These are phyloP conservation scores for Xiphias gladius DNA, from an alignment of 2,113 vertebrate genomes.

Conservation along the genomic window DNA sequence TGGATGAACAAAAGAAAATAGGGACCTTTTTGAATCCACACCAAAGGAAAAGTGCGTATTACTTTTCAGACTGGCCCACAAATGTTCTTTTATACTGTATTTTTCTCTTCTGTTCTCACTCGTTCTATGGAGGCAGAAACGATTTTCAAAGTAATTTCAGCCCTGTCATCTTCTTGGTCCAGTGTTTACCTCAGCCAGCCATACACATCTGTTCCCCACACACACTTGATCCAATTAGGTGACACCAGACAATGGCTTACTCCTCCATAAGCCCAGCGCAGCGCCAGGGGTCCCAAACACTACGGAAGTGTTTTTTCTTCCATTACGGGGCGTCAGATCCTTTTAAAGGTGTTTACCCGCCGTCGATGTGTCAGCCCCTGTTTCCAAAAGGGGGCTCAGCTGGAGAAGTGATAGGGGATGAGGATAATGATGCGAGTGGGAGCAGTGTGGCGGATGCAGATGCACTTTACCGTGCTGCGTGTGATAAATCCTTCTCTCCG, in stretches of 20 bases:
- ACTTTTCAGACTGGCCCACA: slow-evolving; percentile 50
- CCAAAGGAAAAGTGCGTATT: slow-evolving; percentile 66
- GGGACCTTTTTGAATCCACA: slow-evolving; percentile 54
- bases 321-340: slow-evolving; percentile 74
- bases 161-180: slow-evolving; percentile 66
- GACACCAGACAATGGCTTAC: slow-evolving; percentile 75
- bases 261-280: slow-evolving; percentile 63
- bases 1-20: slow-evolving; percentile 41
- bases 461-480: slow-evolving; percentile 68
- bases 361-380: slow-evolving; percentile 63
- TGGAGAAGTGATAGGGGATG: slow-evolving; percentile 66
- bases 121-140: slow-evolving; percentile 48
- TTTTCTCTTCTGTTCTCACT: slow-evolving; percentile 47
- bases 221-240: slow-evolving; percentile 80
- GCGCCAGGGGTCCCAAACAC: slow-evolving; percentile 63
- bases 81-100: slow-evolving; percentile 65
- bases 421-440: slow-evolving; percentile 75
- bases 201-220: slow-evolving; percentile 75
- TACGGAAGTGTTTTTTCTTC: slow-evolving; percentile 69
- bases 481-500: slow-evolving; percentile 70
- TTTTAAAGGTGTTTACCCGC: slow-evolving; percentile 80
- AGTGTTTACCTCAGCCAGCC: slow-evolving; percentile 70
- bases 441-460: slow-evolving; percentile 71
- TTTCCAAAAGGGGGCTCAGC: slow-evolving; percentile 73
- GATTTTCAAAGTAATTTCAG: slow-evolving; percentile 76